Evolutionary conservation across 2,888 invertebrate species (phyloP).

Genomic region (Ligdia adustata): DNA sequence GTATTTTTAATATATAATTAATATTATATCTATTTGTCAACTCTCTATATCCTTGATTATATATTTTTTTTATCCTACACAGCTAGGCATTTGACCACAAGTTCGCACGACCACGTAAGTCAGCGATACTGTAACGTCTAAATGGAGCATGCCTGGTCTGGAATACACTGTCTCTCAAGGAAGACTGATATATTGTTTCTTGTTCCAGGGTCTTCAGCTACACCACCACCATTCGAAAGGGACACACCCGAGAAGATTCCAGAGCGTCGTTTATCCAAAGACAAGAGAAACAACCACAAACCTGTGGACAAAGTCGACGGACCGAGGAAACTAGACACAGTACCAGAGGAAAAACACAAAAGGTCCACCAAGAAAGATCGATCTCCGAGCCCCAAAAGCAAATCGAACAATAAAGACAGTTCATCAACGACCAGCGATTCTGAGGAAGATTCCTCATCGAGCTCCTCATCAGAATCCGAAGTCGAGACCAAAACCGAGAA

Average conservation of each 20-base stretch:
- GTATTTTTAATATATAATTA: no score
- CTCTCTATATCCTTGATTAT: no score
- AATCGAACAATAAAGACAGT: conserved; percentile 66
- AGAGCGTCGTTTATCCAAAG: conserved; percentile 61
- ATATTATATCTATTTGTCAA: no score
- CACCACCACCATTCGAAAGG: conserved; percentile 64
- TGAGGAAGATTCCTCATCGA: conserved; percentile 63
- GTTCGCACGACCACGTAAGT: no score
- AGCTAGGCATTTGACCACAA: no score
- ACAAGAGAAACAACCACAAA: conserved; percentile 64
- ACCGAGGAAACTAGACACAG: conserved; percentile 58
- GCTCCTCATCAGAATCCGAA: conserved; percentile 52
- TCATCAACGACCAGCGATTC: conserved; percentile 70
- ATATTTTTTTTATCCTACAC: no score
- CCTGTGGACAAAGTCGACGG: conserved; percentile 61
- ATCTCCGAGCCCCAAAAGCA: conserved; percentile 64
- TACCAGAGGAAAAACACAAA: conserved; percentile 63
- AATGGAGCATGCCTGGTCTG: no score
- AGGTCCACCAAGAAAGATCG: conserved; percentile 58
- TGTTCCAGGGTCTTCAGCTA: conserved; percentile 64
- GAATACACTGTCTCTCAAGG: no score
- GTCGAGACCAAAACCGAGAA: conserved; percentile 51
- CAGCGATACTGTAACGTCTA: no score
- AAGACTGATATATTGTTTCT: no score
- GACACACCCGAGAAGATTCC: conserved; percentile 68